Evolutionary conservation across 2,113 vertebrate species (phyloP).

Genomic region (Nyctereutes procyonoides): DNA sequence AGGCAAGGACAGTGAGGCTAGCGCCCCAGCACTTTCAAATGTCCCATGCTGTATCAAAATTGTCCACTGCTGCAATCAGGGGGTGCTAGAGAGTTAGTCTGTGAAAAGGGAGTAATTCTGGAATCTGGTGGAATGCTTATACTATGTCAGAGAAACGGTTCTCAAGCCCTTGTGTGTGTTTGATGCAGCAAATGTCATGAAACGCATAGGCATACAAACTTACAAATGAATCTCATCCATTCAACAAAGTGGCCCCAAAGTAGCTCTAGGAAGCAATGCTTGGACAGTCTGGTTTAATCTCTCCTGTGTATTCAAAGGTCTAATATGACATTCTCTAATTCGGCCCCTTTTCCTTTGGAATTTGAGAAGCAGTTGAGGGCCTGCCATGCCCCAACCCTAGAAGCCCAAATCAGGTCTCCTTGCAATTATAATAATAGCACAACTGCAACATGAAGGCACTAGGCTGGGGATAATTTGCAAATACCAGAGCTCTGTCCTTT

Average conservation of each 20-base stretch:
- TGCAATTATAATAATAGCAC: neutral
- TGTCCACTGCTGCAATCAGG: neutral
- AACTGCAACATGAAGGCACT: neutral
- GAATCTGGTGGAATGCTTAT: neutral
- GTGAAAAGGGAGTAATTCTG: neutral
- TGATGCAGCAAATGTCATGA: neutral
- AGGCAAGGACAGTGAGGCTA: neutral
- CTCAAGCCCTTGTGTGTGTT: neutral
- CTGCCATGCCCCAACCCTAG: neutral
- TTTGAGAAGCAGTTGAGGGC: neutral
- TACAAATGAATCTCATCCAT: neutral
- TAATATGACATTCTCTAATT: neutral
- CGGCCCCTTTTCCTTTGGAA: neutral
- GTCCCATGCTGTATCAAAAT: accelerated
- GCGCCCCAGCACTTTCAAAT: accelerated
- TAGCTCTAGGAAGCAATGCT: neutral
- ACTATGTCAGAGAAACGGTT: neutral
- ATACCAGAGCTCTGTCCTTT: neutral
- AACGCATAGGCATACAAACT: neutral
- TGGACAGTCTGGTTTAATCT: neutral
- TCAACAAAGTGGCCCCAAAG: neutral
- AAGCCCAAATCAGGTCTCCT: neutral
- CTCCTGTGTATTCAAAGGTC: neutral
- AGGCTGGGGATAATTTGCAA: neutral
- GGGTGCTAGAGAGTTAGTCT: neutral